Conservation (phyloP, 2,888 invertebrate species). For the Fragum sueziense region DNA sequence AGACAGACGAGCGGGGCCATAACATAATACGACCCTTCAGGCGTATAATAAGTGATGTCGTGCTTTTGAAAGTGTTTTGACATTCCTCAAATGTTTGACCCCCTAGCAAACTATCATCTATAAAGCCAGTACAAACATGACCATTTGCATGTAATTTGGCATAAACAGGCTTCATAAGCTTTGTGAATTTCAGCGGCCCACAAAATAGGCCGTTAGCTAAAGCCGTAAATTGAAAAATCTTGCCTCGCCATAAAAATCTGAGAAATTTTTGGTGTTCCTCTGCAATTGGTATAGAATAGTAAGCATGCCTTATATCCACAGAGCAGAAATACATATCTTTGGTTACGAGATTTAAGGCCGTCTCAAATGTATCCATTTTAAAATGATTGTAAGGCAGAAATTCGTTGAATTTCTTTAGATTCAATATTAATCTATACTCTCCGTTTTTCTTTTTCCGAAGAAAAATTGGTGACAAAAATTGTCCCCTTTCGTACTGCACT, state of each 20-base stretch:
- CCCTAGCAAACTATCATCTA: no score
- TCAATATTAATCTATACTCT: background rate
- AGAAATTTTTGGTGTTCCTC: background rate
- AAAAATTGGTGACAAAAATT: slow-evolving; percentile 3
- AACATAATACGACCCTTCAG: no score
- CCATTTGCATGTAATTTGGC: no score
- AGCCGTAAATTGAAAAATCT: background rate
- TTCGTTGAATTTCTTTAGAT: no score
- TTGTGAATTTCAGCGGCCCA: background rate
- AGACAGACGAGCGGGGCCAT: no score
- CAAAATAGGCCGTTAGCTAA: background rate
- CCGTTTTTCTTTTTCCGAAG: background rate
- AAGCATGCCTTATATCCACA: no score
- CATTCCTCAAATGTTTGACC: no score
- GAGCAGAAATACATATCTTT: background rate
- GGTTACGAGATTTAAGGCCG: background rate
- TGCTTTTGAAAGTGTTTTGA: no score
- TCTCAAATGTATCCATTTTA: background rate
- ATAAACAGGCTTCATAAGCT: no score
- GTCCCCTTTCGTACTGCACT: background rate
- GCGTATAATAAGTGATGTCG: no score
- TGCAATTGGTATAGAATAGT: background rate
- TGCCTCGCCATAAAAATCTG: background rate
- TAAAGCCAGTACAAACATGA: no score
- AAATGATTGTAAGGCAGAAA: no score